phyloP scores from a whole-genome alignment of 2,797 vertebrate genomes.

The Pseudomugil gertrudae region DNA sequence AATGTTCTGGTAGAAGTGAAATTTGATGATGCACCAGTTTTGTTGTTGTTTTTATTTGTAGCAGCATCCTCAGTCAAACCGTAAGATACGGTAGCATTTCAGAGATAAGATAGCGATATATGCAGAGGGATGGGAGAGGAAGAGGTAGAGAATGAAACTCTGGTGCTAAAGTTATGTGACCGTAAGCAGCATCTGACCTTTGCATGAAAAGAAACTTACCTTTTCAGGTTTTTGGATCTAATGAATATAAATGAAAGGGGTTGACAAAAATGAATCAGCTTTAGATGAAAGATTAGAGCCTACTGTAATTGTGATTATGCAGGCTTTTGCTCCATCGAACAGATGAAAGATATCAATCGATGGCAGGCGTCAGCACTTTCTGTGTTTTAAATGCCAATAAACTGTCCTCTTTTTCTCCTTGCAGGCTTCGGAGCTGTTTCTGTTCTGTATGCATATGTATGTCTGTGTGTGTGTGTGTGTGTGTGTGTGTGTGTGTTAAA shows the following conservation, averaged over 20 bases:
- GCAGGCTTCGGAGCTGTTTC: conserved; percentile 16
- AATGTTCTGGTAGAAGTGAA: conserved; percentile 49
- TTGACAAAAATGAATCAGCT: conserved; percentile 69
- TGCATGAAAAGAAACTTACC: conserved; percentile 52
- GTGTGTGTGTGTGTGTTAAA: neutral
- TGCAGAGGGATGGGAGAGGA: neutral
- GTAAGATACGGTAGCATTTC: conserved; percentile 35
- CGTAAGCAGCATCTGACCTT: conserved; percentile 47
- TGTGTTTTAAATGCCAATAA: conserved; percentile 63
- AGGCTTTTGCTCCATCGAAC: conserved; percentile 66
- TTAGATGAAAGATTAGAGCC: conserved; percentile 75
- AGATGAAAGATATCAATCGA: conserved; percentile 76
- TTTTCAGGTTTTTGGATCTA: conserved; percentile 71
- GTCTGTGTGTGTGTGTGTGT: conserved; percentile 8
- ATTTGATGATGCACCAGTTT: conserved; percentile 58
- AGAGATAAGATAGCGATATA: neutral
- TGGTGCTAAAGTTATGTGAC: conserved; percentile 37
- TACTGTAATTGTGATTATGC: conserved; percentile 75
- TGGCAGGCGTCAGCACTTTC: conserved; percentile 75
- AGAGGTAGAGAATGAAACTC: conserved; percentile 8
- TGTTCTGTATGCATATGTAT: conserved; percentile 1
- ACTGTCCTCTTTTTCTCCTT: conserved; percentile 51
- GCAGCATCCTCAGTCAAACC: conserved; percentile 27
- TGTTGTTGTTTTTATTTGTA: conserved; percentile 25
- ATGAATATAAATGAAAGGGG: conserved; percentile 79